A percentile compares a stretch with the other conserved stretches of the same genome.
Conservation (phyloP, 2,888 invertebrate genomes). For the Trichogramma evanescens region DNA sequence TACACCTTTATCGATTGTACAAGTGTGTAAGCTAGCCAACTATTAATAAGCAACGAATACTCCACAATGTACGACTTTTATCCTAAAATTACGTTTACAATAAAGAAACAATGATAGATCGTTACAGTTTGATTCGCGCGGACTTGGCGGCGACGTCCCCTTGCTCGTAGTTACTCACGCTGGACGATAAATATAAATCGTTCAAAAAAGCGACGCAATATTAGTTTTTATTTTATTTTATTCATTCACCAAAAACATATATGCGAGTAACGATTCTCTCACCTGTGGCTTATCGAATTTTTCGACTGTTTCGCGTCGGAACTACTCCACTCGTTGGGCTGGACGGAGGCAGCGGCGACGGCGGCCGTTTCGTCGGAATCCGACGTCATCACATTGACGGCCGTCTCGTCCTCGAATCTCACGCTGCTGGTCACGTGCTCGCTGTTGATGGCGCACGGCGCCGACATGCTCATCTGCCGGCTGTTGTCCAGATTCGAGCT, state of each 20-base stretch:
- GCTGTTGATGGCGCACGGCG: slow-evolving; percentile 78
- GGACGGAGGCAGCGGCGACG: not conserved
- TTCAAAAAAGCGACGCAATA: no score
- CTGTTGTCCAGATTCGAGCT: slow-evolving; percentile 65
- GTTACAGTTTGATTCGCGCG: not conserved
- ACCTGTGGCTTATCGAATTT: slow-evolving; percentile 44
- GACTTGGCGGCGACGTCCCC: not conserved
- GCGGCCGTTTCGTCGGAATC: slow-evolving; percentile 21
- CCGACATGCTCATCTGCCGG: slow-evolving; percentile 73
- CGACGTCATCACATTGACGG: slow-evolving; percentile 41
- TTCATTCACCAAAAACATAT: no score
- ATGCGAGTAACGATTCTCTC: not conserved
- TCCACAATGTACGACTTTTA: no score
- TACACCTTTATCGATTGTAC: no score
- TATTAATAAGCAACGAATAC: no score
- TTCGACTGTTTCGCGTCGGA: slow-evolving; percentile 40
- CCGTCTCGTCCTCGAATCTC: slow-evolving; percentile 60
- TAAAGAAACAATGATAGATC: not conserved
- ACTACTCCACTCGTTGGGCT: slow-evolving; percentile 34
- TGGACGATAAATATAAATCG: not conserved
- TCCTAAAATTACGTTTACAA: not conserved
- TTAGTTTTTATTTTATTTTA: no score
- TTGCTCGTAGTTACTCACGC: not conserved
- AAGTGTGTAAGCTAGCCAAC: no score
- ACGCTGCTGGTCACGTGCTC: slow-evolving; percentile 58